Evolutionary conservation across 1,140 invertebrate genomes (phyloP).

Genomic region (Cyrtorhinus lividipennis): DNA sequence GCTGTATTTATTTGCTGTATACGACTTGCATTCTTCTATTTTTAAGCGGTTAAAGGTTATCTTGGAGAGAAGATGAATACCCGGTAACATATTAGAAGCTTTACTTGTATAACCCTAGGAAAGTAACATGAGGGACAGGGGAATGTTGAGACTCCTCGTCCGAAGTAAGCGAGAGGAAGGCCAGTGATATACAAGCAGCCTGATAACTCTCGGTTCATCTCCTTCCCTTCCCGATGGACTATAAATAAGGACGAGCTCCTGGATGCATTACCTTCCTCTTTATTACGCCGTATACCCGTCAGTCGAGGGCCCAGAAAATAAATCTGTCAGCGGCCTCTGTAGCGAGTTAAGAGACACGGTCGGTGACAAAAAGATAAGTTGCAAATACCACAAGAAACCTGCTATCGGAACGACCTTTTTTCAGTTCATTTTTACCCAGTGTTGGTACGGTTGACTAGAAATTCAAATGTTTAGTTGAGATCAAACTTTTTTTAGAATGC

Average conservation of each 20-base stretch:
- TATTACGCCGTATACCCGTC: constrained; percentile 12
- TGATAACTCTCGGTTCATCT: constrained; percentile 7
- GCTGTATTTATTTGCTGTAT: background rate
- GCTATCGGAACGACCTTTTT: too few species aligned
- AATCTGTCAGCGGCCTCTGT: constrained; percentile 1
- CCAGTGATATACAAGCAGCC: constrained; percentile 8
- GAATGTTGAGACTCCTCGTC: too few species aligned
- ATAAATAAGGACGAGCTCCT: constrained; percentile 11
- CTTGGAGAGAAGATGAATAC: background rate
- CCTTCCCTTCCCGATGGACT: constrained; percentile 3
- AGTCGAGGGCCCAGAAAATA: background rate
- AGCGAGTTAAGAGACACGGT: background rate
- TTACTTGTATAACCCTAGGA: background rate
- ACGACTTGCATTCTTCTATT: background rate
- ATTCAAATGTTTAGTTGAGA: too few species aligned
- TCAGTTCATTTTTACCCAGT: too few species aligned
- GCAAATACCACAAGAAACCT: too few species aligned
- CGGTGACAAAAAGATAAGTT: constrained; percentile 9
- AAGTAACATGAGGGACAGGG: background rate
- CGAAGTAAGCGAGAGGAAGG: background rate
- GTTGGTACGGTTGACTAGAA: too few species aligned
- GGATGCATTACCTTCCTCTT: constrained; percentile 13
- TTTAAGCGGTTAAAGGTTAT: background rate
- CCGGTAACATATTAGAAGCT: background rate
- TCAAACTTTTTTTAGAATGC: too few species aligned